A percentile compares a stretch with the other conserved stretches of the same genome.
phyloP scores from a whole-genome alignment of 2,113 vertebrate genomes.

The Cyanoderma ruficeps region DNA sequence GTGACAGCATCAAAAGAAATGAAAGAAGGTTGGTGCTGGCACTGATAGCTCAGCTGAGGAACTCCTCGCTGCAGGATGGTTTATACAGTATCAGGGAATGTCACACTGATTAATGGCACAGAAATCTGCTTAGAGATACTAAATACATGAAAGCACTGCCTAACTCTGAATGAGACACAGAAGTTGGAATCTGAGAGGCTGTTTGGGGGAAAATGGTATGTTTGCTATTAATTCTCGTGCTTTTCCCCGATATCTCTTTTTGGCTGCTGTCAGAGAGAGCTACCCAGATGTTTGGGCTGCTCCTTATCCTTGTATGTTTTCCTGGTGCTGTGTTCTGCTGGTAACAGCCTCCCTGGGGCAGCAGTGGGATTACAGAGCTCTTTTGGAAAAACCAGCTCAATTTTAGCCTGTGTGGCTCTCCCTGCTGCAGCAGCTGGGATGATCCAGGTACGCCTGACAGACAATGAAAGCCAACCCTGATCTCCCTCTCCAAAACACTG shows the following conservation, averaged over 20 bases:
- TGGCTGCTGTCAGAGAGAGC: not conserved
- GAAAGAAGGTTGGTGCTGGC: not conserved
- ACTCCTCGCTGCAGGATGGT: not conserved
- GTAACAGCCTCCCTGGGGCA: not conserved
- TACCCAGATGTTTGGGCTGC: not conserved
- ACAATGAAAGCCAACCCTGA: not conserved
- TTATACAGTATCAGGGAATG: not conserved
- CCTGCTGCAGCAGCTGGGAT: not conserved
- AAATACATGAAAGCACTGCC: not conserved
- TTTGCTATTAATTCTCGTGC: not conserved
- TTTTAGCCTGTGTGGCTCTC: not conserved
- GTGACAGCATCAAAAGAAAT: not conserved
- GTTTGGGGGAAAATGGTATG: not conserved
- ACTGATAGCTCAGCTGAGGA: not conserved
- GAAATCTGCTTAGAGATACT: not conserved
- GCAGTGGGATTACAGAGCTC: not conserved
- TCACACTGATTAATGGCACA: not conserved
- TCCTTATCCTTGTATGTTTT: not conserved
- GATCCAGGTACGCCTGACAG: not conserved
- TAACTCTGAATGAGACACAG: not conserved
- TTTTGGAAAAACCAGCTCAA: not conserved
- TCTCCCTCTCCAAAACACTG: slow-evolving; percentile 5
- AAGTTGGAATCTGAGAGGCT: not conserved
- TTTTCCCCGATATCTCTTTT: not conserved
- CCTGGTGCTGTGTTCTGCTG: not conserved